Evolutionary conservation across 2,113 vertebrate species (phyloP).

Genomic region (Rynchops niger): DNA sequence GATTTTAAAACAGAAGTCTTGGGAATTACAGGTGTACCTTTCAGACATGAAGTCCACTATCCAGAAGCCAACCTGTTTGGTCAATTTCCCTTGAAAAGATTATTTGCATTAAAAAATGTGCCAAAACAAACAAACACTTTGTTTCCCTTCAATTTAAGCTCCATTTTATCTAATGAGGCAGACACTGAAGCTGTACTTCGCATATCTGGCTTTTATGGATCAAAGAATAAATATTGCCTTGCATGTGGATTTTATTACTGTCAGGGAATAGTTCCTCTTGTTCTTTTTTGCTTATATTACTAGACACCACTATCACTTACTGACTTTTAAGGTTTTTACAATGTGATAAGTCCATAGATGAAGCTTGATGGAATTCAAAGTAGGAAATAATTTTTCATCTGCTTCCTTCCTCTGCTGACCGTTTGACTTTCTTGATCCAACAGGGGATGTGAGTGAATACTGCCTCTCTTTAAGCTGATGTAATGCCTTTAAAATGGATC

Average conservation of each 20-base stretch:
- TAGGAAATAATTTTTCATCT: constrained; percentile 1
- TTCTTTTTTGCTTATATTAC: neutral
- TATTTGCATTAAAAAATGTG: neutral
- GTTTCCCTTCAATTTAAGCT: neutral
- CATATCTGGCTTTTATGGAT: neutral
- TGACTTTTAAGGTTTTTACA: neutral
- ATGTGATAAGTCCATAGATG: neutral
- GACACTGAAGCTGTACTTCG: neutral
- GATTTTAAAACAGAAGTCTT: neutral
- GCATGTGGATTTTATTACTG: neutral
- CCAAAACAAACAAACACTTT: neutral
- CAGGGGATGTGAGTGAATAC: neutral
- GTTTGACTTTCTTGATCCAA: neutral
- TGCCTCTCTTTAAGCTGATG: neutral
- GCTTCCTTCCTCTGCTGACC: neutral
- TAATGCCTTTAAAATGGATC: neutral
- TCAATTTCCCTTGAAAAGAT: neutral
- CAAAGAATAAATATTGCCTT: constrained; percentile 1
- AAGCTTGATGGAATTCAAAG: neutral
- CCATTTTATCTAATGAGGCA: neutral
- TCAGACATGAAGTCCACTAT: neutral
- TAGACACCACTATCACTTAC: neutral
- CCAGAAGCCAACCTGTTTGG: neutral
- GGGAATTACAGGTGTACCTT: neutral
- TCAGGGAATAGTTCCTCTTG: neutral